Percentiles rank a stretch among this genome's conserved stretches.
phyloP scores from a whole-genome alignment of 2,797 vertebrate species.

The Pristis pectinata region DNA sequence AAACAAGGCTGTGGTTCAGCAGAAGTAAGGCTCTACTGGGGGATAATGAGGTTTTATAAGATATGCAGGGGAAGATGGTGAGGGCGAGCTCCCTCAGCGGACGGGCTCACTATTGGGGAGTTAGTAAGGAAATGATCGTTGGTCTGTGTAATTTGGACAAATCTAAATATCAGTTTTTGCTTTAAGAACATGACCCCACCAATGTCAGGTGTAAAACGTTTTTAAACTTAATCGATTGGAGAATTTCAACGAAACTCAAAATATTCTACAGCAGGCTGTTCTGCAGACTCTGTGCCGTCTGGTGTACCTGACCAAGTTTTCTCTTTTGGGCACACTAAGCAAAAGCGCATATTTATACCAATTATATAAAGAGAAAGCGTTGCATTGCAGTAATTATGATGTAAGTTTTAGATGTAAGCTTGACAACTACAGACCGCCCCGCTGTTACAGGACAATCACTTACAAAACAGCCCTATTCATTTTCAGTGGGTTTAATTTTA shows the following conservation, averaged over 20 bases:
- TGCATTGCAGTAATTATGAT: too few relatives aligned
- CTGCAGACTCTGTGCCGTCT: background rate
- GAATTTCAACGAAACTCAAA: background rate
- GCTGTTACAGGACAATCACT: background rate
- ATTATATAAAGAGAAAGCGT: too few relatives aligned
- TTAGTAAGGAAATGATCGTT: background rate
- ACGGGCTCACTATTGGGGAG: background rate
- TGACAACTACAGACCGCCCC: too few relatives aligned
- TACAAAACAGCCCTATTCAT: background rate
- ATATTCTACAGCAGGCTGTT: background rate
- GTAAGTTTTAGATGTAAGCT: too few relatives aligned
- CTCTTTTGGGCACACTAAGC: too few relatives aligned
- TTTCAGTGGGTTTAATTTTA: background rate
- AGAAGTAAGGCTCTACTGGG: background rate
- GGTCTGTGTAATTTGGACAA: background rate
- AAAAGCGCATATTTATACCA: too few relatives aligned
- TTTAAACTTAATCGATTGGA: background rate
- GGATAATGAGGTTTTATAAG: background rate
- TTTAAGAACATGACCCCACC: background rate
- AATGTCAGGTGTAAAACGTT: background rate
- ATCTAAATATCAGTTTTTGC: too few relatives aligned
- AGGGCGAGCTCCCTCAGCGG: too few relatives aligned
- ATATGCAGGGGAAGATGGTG: background rate
- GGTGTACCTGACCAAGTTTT: background rate
- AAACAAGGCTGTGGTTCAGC: background rate